Conservation (phyloP, 1,140 invertebrate species). For the Leptopilina clavipes region DNA sequence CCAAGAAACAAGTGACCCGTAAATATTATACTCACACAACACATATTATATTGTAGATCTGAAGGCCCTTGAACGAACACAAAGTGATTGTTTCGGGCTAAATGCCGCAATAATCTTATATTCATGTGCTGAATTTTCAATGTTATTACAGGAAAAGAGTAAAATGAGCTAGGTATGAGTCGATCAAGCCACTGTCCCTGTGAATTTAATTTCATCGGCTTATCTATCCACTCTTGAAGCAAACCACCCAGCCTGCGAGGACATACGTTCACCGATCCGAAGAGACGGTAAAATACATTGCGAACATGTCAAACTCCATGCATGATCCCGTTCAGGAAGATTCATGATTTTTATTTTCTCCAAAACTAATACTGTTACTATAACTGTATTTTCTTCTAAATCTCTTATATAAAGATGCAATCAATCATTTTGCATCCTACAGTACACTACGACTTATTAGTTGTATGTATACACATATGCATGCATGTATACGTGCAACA, state of each 20-base stretch:
- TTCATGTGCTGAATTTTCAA: neutral
- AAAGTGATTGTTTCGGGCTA: conserved; percentile 19
- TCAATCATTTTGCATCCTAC: too few relatives aligned
- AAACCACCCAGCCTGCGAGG: neutral
- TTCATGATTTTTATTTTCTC: neutral
- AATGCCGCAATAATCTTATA: conserved; percentile 2
- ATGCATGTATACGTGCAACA: neutral
- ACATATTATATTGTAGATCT: neutral
- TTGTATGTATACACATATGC: too few relatives aligned
- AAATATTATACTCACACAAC: neutral
- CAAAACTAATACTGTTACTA: neutral
- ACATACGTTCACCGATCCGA: conserved; percentile 1
- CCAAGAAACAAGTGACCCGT: conserved; percentile 21
- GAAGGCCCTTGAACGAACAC: conserved; percentile 5
- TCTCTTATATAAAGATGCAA: neutral
- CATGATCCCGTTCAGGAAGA: neutral
- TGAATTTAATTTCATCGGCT: conserved; percentile 9
- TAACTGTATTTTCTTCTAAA: neutral
- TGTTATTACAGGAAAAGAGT: neutral
- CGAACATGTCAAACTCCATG: neutral
- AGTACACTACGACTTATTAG: too few relatives aligned
- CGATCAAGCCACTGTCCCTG: neutral
- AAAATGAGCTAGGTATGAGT: neutral
- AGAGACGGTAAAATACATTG: conserved; percentile 2
- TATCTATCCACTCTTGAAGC: neutral